Evolutionary conservation across 1,140 invertebrate genomes (phyloP).

Genomic region (Nasonia longicornis): DNA sequence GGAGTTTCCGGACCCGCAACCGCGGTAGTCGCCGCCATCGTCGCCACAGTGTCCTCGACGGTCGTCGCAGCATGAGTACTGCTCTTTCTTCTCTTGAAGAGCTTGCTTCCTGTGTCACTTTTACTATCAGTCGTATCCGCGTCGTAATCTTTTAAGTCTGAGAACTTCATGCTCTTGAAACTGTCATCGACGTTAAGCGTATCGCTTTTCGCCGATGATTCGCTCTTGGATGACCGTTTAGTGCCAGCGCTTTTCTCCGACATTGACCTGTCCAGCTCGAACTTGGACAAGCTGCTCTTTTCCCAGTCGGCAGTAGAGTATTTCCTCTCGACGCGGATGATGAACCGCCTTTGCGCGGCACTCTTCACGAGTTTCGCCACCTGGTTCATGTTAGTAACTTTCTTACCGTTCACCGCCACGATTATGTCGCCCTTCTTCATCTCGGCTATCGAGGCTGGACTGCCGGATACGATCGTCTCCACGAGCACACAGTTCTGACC

Average conservation of each 20-base stretch:
- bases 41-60: neutral
- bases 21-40: slow-evolving; percentile 49
- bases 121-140: slow-evolving; percentile 50
- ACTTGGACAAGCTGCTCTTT: slow-evolving; percentile 48
- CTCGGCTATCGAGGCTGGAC: slow-evolving; percentile 81
- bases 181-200: slow-evolving; percentile 45
- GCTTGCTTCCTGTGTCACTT: slow-evolving; percentile 51
- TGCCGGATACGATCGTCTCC: slow-evolving; percentile 81
- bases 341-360: slow-evolving; percentile 65
- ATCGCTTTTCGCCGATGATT: slow-evolving; percentile 54
- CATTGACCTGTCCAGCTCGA: slow-evolving; percentile 43
- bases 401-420: slow-evolving; percentile 84
- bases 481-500: slow-evolving; percentile 77
- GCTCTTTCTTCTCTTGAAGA: slow-evolving; percentile 63
- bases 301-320: slow-evolving; percentile 56
- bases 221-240: slow-evolving; percentile 56
- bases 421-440: slow-evolving; percentile 83
- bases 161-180: slow-evolving; percentile 59
- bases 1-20: slow-evolving; percentile 56
- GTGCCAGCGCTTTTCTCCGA: slow-evolving; percentile 50
- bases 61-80: slow-evolving; percentile 49
- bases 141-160: slow-evolving; percentile 59
- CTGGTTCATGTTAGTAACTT: slow-evolving; percentile 79
- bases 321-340: slow-evolving; percentile 73
- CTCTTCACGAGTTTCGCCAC: slow-evolving; percentile 77